Evolutionary conservation across 2,888 invertebrate species (phyloP), one percentile per base, ranked within the genome.

Genomic region (Agelastica alni): DNA sequence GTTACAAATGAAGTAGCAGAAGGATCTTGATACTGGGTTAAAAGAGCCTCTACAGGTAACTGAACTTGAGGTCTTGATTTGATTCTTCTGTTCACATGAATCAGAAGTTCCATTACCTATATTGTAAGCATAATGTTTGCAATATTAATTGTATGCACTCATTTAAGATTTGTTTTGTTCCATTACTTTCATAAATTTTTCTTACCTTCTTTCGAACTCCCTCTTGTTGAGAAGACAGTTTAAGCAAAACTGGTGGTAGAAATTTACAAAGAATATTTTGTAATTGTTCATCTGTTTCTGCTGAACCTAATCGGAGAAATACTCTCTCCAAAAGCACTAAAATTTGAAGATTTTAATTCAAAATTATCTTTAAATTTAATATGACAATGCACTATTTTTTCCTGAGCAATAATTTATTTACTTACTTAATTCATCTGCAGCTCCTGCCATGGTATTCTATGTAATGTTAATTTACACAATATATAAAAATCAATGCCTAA

Each of bases 101-200:
- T 89, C 53, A 96, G 77, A 28, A 96, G 79, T 75, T 96, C 96
- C 87, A 96, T 92, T 9, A 96, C 94, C 87, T 95, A 42, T 32
- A 51, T 51, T 46, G 54, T 39, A 26, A 5, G 16, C n/a, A 48
- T 22, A 22, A 22, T 5, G 22, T 7, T 7, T 7, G 22, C 7
- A 22, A 22, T 22, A 22, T 22, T 22, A 22, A 4, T 7, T 7
- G 4, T 22, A 22, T 22, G 22, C 22, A 22, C 4, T 4, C 22
- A 22, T 5, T 5, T 7, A 22, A 22, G n/a, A n/a, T n/a, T n/a
- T n/a, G n/a, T n/a, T n/a, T n/a, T n/a, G n/a, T n/a, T n/a, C n/a
- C n/a, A n/a, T n/a, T n/a, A n/a, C 22, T 5, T 4, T 22, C 22
- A 22, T 22, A 5, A 22, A 5, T 22, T 22, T 22, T 22, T 22